Base-by-base conservation (phyloP, 1,140 invertebrate genomes). In the Apis cerana region DNA sequence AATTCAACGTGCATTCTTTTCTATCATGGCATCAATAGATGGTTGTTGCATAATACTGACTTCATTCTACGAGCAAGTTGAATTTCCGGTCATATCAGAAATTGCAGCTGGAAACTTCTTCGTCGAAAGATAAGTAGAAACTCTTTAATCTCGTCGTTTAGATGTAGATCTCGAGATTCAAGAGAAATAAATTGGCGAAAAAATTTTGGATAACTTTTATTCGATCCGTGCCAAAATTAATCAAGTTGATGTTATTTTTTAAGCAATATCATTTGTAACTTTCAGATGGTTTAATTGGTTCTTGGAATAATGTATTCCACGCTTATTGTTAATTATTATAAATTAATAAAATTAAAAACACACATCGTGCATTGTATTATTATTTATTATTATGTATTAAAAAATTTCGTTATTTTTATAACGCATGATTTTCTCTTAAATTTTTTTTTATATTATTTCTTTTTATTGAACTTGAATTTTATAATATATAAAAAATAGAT, bases 1-100 rank as follows among this genome's bases (percentile, higher is more conserved):
- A 62, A 75, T 75, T 58, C 72, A 52, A 59, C 19, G 21, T 43
- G 23, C 72, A 68, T 68, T 75, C 62, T 74, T 65, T 74, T 17
- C 27, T 15, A n/a, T 50, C 17, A 12, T 81, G 59, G 54, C 62
- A 15, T 81, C 80, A 67, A 4, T 5, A 12, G 27, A 10, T 0
- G 48, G 13, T 17, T 68, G 54, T 75, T 81, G 15, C 72, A 23
- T 59, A 59, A 81, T 43, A 75, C n/a, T 23, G 50, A 81, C 33
- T 67, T 52, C 72, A 56, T 75, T 68, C 54, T 21, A n/a, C 79
- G 50, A 21, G 62, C 9, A 54, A 67, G 12, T 23, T 43, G 15
- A 50, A 58, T n/a, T 56, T 52, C 50, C 23, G 15, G 75, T 21
- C 27, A 23, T 56, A 68, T 50, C 43, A 21, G n/a, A 69, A 33